phyloP scores from a whole-genome alignment of 2,113 vertebrate genomes.

The Rhombomys opimus region DNA sequence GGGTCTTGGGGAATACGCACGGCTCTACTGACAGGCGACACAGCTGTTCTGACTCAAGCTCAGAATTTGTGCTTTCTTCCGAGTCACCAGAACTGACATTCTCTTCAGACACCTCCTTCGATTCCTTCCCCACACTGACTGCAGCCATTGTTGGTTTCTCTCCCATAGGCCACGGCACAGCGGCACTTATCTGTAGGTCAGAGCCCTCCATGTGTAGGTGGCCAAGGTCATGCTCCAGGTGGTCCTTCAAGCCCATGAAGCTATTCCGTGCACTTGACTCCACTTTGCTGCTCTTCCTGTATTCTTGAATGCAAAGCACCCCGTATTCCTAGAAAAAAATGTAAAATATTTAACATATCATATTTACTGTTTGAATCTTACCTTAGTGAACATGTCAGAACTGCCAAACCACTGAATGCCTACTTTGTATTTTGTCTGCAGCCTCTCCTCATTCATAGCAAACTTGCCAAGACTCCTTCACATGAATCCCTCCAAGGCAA shows the following conservation, averaged over 20 bases:
- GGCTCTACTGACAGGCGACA: constrained; percentile 84
- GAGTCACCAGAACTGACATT: constrained; percentile 86
- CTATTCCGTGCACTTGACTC: constrained; percentile 92
- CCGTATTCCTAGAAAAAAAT: constrained; percentile 88
- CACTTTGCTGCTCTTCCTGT: constrained; percentile 88
- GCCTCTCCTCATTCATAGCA: not conserved
- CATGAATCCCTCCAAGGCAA: constrained; percentile 26
- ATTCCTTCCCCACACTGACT: constrained; percentile 87
- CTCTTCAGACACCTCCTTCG: constrained; percentile 86
- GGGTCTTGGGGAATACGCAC: constrained; percentile 86
- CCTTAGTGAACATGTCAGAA: not conserved
- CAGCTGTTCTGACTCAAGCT: constrained; percentile 88
- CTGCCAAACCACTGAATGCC: not conserved
- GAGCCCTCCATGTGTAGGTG: constrained; percentile 93
- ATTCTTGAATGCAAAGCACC: constrained; percentile 89
- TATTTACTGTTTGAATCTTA: not conserved
- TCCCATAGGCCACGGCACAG: constrained; percentile 88
- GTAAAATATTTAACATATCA: constrained; percentile 40
- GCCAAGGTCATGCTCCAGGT: constrained; percentile 92
- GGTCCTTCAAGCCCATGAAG: constrained; percentile 99
- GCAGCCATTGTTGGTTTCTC: constrained; percentile 92
- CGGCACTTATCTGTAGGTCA: constrained; percentile 91
- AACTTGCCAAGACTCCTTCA: constrained; percentile 9
- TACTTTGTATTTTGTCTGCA: not conserved
- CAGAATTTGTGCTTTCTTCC: constrained; percentile 90